A percentile compares a stretch with the other conserved stretches of the same genome.
phyloP scores from a whole-genome alignment of 2,888 invertebrate species.

The Xiphydria camelus region DNA sequence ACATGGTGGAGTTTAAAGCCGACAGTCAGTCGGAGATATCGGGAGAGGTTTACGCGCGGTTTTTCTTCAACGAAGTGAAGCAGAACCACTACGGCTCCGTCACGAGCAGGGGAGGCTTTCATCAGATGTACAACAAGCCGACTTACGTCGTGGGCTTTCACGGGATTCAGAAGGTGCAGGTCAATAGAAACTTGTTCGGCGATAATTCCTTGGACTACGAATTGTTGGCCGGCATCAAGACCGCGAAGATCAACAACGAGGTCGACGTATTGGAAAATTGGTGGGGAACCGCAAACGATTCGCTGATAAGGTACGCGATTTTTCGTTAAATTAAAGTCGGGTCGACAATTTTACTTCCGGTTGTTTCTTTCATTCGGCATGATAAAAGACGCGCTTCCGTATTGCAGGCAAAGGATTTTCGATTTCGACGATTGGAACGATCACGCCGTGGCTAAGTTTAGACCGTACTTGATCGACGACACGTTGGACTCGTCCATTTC shows the following conservation, averaged over 20 bases:
- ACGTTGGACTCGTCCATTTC: slow-evolving; percentile 78
- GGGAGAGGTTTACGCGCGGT: slow-evolving; percentile 79
- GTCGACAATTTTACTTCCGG: no score
- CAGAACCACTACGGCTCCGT: slow-evolving; percentile 64
- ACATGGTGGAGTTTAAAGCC: slow-evolving; percentile 84
- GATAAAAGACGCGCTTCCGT: no score
- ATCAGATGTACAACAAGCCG: slow-evolving; percentile 59
- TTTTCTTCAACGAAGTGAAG: slow-evolving; percentile 77
- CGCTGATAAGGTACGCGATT: slow-evolving; percentile 65
- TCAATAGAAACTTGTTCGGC: slow-evolving; percentile 87
- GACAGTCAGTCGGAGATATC: slow-evolving; percentile 93
- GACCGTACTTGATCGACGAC: slow-evolving; percentile 83
- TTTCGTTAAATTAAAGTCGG: neutral
- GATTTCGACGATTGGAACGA: slow-evolving; percentile 99
- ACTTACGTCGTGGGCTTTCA: slow-evolving; percentile 88
- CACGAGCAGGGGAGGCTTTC: slow-evolving; percentile 46
- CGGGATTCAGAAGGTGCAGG: slow-evolving; percentile 91
- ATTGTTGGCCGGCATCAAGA: slow-evolving; percentile 86
- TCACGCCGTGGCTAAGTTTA: slow-evolving; percentile 88
- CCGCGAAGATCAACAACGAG: slow-evolving; percentile 83
- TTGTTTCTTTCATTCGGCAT: no score
- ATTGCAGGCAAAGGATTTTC: slow-evolving; percentile 72
- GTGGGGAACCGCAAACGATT: slow-evolving; percentile 86
- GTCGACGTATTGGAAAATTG: slow-evolving; percentile 92
- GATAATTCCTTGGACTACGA: slow-evolving; percentile 86